phyloP scores from a whole-genome alignment of 2,797 vertebrate genomes.

The Lepilemur ruficaudatus region DNA sequence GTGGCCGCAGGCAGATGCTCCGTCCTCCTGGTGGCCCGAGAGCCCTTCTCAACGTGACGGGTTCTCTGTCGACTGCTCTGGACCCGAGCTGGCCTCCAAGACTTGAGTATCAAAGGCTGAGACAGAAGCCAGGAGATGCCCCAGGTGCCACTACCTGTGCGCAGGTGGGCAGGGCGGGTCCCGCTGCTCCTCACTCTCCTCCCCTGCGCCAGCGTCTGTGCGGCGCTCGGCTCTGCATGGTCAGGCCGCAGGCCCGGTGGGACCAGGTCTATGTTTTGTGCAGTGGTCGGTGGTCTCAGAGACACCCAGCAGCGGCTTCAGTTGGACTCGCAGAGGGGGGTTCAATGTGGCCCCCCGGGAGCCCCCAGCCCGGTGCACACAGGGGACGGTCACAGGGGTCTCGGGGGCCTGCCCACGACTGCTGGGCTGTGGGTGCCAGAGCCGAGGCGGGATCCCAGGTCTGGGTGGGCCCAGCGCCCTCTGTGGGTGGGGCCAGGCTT shows the following conservation, averaged over 20 bases:
- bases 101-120: neutral
- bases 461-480: rapidly evolving
- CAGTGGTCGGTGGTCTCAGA: rapidly evolving
- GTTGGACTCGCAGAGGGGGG: too few relatives aligned
- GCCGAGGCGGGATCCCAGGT: rapidly evolving
- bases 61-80: neutral
- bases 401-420: neutral
- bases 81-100: neutral
- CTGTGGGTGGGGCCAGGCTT: neutral
- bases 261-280: neutral
- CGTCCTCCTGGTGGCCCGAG: neutral
- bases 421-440: rapidly evolving
- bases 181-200: neutral
- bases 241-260: too few relatives aligned
- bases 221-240: rapidly evolving
- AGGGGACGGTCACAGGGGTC: neutral
- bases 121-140: neutral
- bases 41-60: rapidly evolving
- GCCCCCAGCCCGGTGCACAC: too few relatives aligned
- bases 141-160: rapidly evolving
- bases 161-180: too few relatives aligned
- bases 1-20: neutral
- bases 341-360: neutral
- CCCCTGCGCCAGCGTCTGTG: too few relatives aligned
- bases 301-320: neutral